Evolutionary conservation across 2,888 invertebrate genomes (phyloP), one percentile per base, ranked within the genome.

Genomic region (Glaucopsyche alexis): DNA sequence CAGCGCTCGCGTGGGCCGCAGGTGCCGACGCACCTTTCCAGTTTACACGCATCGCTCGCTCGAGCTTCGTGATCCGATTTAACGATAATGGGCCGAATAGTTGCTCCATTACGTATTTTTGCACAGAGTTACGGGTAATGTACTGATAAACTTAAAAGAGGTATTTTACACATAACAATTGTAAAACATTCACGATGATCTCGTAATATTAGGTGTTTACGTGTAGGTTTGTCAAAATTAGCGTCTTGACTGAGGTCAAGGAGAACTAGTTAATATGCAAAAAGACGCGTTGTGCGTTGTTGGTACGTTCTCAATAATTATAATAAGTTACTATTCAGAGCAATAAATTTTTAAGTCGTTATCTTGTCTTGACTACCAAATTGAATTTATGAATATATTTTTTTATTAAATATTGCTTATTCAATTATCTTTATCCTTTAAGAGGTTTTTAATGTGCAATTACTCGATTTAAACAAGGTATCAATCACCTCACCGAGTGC

Each of bases 1-100:
- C 87, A 83, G 81, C 67, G 70, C 67, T 77, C 77, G 90, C 88
- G 90, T 90, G 90, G 91, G 91, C 78, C 80, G 88, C 89, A 90
- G 90, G 91, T 91, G 90, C 88, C 88, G 87, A 89, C 88, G 89
- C 87, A 87, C 91, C 89, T 88, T 80, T 87, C 87, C 87, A 87
- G 87, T 86, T 85, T 84, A 82, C 84, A 84, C 81, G 65, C 49
- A 40, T 72, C 52, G 52, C 73, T 73, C 75, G 74, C 71, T 73
- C 73, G 74, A 73, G 71, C 67, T 40, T 72, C 65, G 50, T 60
- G 76, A 77, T 76, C 69, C 71, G 74, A 75, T 74, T 70, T 55
- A 16, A 64, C 73, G 76, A 77, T 77, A 76, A 71, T 75, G 72
- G 71, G 65, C 73, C 71, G 52, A 45, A 42, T 50, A 19, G 49